These are phyloP conservation scores for Steinernema feltiae DNA, from an alignment of 1,140 invertebrate species.

Conservation along the genomic window DNA sequence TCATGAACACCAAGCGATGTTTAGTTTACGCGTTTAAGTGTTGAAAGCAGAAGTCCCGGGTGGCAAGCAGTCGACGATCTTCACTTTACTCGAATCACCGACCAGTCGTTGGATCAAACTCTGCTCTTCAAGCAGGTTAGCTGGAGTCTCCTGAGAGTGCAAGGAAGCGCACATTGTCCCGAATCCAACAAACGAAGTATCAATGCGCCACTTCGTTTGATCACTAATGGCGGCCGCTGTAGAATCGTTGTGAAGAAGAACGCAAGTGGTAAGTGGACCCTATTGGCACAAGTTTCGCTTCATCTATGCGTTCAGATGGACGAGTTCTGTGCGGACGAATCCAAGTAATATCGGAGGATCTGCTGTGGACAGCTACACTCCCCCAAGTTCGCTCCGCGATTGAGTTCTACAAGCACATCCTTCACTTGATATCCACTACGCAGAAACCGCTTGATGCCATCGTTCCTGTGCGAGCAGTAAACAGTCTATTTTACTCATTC, in stretches of 20 bases:
- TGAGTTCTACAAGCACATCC: conserved; percentile 82
- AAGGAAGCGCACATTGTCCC: conserved; percentile 48
- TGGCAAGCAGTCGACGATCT: conserved; percentile 75
- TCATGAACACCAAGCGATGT: no score
- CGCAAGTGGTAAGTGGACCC: conserved; percentile 67
- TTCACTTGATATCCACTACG: conserved; percentile 75
- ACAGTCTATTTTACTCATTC: conserved; percentile 19
- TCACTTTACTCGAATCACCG: conserved; percentile 78
- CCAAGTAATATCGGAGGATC: conserved; percentile 84
- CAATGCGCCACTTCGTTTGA: conserved; percentile 75
- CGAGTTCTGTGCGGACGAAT: conserved; percentile 83
- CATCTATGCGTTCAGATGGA: conserved; percentile 69
- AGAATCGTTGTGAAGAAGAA: conserved; percentile 92
- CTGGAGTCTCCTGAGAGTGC: conserved; percentile 69
- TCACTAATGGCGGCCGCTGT: conserved; percentile 89
- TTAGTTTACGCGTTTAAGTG: conserved; percentile 79
- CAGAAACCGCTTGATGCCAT: conserved; percentile 59
- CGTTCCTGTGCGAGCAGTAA: neutral
- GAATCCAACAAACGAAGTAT: conserved; percentile 66
- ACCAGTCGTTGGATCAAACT: conserved; percentile 75
- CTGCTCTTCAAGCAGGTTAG: conserved; percentile 94
- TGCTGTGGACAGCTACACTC: conserved; percentile 87
- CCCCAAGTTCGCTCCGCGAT: conserved; percentile 89
- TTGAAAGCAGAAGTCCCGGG: conserved; percentile 83
- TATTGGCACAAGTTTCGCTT: neutral